phyloP scores from a whole-genome alignment of 2,113 vertebrate species.

The Choloepus hoffmanni region DNA sequence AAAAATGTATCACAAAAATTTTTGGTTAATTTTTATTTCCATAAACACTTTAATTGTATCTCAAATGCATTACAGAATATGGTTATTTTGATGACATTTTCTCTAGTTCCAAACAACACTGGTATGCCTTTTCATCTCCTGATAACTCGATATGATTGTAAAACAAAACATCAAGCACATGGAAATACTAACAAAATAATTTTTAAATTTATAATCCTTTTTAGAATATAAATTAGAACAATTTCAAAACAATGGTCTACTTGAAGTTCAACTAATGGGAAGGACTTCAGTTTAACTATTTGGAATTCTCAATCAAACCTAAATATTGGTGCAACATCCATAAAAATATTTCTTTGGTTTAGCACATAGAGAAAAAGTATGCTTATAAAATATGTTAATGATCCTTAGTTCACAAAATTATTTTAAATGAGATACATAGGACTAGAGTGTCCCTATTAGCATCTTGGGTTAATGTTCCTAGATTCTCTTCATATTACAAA shows the following conservation, averaged over 20 bases:
- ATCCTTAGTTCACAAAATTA: neutral
- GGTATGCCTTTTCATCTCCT: neutral
- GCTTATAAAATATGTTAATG: neutral
- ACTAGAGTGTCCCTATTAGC: accelerated
- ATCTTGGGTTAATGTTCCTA: neutral
- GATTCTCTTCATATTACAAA: neutral
- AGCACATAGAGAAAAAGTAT: neutral
- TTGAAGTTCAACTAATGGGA: neutral
- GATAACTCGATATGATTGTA: neutral
- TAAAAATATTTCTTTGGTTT: neutral
- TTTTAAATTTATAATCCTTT: neutral
- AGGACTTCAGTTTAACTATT: neutral
- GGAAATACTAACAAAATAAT: neutral
- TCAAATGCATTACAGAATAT: neutral
- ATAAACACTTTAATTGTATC: neutral
- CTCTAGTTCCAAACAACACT: neutral
- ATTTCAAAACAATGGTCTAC: neutral
- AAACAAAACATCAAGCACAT: neutral
- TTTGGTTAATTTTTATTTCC: neutral
- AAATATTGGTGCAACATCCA: neutral
- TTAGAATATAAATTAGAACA: neutral
- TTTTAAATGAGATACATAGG: neutral
- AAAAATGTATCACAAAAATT: neutral
- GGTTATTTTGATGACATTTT: neutral
- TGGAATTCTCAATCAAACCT: neutral